A percentile compares a stretch with the other conserved stretches of the same genome.
These are phyloP conservation scores for Sicus ferrugineus DNA, from an alignment of 2,888 invertebrate genomes.

Conservation along the genomic window DNA sequence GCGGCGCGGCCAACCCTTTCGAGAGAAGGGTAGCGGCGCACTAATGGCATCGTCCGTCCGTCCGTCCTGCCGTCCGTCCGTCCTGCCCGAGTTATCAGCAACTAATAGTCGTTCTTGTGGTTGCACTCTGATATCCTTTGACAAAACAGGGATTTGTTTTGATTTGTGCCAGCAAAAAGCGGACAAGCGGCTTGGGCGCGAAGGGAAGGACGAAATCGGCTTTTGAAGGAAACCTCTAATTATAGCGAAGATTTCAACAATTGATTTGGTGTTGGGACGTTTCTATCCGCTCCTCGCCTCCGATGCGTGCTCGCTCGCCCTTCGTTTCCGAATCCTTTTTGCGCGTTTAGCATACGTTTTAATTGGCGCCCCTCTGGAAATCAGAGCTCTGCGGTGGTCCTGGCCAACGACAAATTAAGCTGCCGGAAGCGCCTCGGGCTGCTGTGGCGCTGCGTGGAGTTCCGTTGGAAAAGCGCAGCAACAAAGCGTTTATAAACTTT, in stretches of 20 bases:
- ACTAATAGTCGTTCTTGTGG: slow-evolving; percentile 45
- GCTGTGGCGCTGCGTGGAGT: not conserved
- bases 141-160: not conserved
- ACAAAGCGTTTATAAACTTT: slow-evolving; percentile 31
- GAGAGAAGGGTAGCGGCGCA: not conserved
- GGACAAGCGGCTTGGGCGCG: not conserved
- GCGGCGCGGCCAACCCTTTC: slow-evolving; percentile 12
- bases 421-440: slow-evolving; percentile 7
- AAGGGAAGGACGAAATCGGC: not conserved
- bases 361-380: slow-evolving; percentile 24
- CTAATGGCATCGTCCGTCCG: slow-evolving; percentile 13
- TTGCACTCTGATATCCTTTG: slow-evolving; percentile 38
- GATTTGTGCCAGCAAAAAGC: not conserved
- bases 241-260: not conserved
- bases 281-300: not conserved
- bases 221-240: slow-evolving; percentile 12
- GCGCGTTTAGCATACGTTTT: slow-evolving; percentile 15
- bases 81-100: slow-evolving; percentile 6
- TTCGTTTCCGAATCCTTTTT: not conserved
- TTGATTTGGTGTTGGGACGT: slow-evolving; percentile 2
- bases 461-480: not conserved
- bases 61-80: not conserved
- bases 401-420: slow-evolving; percentile 15
- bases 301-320: not conserved
- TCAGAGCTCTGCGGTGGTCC: slow-evolving; percentile 23